Percentiles rank a stretch among this genome's conserved stretches.
phyloP scores from a whole-genome alignment of 2,888 invertebrate genomes.

The Callyntrura guangdongensis region DNA sequence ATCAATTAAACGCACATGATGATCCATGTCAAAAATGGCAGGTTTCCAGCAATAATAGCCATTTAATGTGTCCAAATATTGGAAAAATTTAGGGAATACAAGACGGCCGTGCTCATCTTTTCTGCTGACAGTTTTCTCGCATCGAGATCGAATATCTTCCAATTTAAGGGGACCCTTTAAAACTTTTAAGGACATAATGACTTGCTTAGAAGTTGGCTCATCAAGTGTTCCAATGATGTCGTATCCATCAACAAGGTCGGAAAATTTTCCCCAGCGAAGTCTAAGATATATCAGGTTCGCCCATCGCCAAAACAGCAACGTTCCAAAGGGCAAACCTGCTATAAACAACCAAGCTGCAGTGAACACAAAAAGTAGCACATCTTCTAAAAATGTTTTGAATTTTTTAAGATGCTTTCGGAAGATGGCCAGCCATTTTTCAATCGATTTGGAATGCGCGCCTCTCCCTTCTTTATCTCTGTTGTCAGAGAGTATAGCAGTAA shows the following conservation, averaged over 20 bases:
- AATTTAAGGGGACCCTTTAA: constrained; percentile 77
- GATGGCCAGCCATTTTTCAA: constrained; percentile 29
- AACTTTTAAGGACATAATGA: constrained; percentile 81
- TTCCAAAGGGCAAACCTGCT: constrained; percentile 78
- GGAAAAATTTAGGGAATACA: constrained; percentile 81
- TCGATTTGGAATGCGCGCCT: not conserved
- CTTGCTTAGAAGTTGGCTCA: constrained; percentile 77
- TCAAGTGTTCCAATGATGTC: constrained; percentile 82
- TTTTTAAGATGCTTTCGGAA: constrained; percentile 54
- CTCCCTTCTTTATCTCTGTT: not conserved
- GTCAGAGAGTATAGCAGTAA: constrained; percentile 43
- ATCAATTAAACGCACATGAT: constrained; percentile 80
- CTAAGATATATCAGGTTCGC: constrained; percentile 76
- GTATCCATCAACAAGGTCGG: constrained; percentile 76
- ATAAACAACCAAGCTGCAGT: constrained; percentile 79
- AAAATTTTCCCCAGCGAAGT: constrained; percentile 75
- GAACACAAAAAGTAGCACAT: constrained; percentile 81
- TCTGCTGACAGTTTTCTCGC: constrained; percentile 78
- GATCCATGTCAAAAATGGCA: constrained; percentile 80
- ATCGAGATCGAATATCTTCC: constrained; percentile 74
- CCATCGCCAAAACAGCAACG: constrained; percentile 77
- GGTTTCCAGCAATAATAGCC: constrained; percentile 83
- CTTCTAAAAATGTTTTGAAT: constrained; percentile 68
- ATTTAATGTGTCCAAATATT: constrained; percentile 76
- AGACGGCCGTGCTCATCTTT: constrained; percentile 61